Evolutionary conservation across 2,888 invertebrate genomes (phyloP).

Genomic region (Macrophya alboannulata): DNA sequence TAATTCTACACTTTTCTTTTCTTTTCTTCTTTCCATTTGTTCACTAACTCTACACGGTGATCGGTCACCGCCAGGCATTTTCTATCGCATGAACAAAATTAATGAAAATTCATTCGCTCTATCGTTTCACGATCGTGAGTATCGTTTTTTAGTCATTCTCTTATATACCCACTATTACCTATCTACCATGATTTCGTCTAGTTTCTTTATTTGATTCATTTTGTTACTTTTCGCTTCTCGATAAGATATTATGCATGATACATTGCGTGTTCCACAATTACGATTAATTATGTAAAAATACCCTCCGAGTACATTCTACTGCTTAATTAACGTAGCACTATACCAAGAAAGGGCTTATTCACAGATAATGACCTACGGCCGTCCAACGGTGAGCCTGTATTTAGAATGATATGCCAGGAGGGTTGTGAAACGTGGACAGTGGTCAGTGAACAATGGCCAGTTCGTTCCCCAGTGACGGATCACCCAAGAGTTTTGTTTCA

Average conservation of each 20-base stretch:
- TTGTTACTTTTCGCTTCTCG: background rate
- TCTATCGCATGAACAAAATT: background rate
- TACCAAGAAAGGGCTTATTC: constrained; percentile 27
- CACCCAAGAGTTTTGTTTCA: constrained; percentile 5
- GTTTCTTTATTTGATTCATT: background rate
- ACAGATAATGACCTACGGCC: constrained; percentile 32
- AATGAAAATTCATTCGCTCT: background rate
- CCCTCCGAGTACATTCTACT: background rate
- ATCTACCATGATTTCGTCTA: background rate
- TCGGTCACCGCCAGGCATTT: constrained; percentile 18
- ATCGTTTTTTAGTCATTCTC: background rate
- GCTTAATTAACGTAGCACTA: constrained; percentile 40
- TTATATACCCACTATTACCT: too few species aligned
- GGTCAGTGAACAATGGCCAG: constrained; percentile 29
- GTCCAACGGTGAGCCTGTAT: constrained; percentile 13
- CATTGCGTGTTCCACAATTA: constrained; percentile 38
- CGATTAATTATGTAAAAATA: constrained; percentile 53
- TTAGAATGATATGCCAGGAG: constrained; percentile 26
- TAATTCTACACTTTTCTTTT: background rate
- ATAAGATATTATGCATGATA: constrained; percentile 30
- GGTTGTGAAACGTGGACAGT: constrained; percentile 28
- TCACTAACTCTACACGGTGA: background rate
- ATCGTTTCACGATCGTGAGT: background rate
- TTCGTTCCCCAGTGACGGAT: constrained; percentile 38
- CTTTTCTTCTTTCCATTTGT: background rate